Evolutionary conservation across 2,888 invertebrate genomes (phyloP), one percentile per base, ranked within the genome.

Genomic region (Perithous albicinctus): DNA sequence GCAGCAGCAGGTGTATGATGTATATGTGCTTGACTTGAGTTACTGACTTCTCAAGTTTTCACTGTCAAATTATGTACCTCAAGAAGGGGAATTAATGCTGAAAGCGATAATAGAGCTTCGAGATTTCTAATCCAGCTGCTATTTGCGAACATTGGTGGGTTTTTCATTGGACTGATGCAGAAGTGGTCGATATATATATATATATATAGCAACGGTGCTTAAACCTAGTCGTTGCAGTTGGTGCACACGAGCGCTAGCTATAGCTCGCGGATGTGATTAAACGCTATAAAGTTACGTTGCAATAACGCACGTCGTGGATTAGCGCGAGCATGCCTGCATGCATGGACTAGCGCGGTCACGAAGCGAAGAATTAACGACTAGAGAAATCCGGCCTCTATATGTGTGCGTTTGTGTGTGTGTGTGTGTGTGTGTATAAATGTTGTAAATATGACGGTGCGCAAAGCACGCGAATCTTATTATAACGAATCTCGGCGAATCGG

Each of bases 211-310:
- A 12, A n/a, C n/a, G 6, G 51, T 59, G 7, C 10, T 15, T 59
- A 8, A 35, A 59, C 2, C 29, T 56, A 10, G 48, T 32, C 43
- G 70, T 43, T 32, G 59, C 43, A 46, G 59, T 61, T 59, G n/a
- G 76, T 66, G 70, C 56, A 72, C 59, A 59, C 64, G 38, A 69
- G 38, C 74, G 78, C 61, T 20, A n/a, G 46, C 46, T n/a, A 15
- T 46, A 46, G 4, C n/a, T 67, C 69, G 82, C 76, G 69, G 75
- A 84, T 81, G 84, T 74, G 77, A 83, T 82, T 85, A 84, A 83
- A 81, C 80, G 84, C 78, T 77, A 81, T 85, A 83, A 84, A 84
- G 83, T 82, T 76, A 82, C 81, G 78, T 82, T 78, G 59, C 76
- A 59, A 76, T 59, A 82, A 82, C 64, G 82, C 85, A 48, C 82